These are phyloP conservation scores for Drosophila elegans DNA, from an alignment of 1,140 invertebrate genomes.

Conservation along the genomic window DNA sequence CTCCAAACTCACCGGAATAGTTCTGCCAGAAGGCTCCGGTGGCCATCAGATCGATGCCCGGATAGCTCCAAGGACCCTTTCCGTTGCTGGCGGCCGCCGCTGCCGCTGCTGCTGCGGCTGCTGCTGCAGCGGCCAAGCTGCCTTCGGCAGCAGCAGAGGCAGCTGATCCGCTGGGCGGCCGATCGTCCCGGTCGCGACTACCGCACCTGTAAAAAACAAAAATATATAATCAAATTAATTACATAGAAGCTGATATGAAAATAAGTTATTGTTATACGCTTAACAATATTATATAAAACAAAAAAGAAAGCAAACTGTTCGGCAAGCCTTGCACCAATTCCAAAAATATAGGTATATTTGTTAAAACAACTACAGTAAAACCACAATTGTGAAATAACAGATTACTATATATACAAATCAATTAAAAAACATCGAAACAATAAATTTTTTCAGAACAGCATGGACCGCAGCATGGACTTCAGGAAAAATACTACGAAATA, in stretches of 20 bases:
- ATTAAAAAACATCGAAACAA: no score
- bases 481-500: no score
- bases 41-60: slow-evolving; percentile 90
- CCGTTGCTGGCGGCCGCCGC: slow-evolving; percentile 77
- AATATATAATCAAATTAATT: not conserved
- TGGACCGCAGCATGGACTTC: no score
- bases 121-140: slow-evolving; percentile 78
- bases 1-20: slow-evolving; percentile 90
- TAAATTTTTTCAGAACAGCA: no score
- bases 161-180: slow-evolving; percentile 48
- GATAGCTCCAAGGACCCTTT: slow-evolving; percentile 88
- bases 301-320: no score
- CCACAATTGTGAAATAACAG: no score
- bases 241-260: not conserved
- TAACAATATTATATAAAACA: no score
- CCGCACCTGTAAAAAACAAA: slow-evolving; percentile 6
- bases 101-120: slow-evolving; percentile 75
- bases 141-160: slow-evolving; percentile 83
- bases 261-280: not conserved
- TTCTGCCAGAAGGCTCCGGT: slow-evolving; percentile 94
- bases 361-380: no score
- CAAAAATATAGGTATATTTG: no score
- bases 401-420: no score
- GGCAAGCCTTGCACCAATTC: no score
- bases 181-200: slow-evolving; percentile 71